These are phyloP conservation scores for Dicrostonyx torquatus DNA, from an alignment of 2,797 vertebrate genomes.

Conservation along the genomic window DNA sequence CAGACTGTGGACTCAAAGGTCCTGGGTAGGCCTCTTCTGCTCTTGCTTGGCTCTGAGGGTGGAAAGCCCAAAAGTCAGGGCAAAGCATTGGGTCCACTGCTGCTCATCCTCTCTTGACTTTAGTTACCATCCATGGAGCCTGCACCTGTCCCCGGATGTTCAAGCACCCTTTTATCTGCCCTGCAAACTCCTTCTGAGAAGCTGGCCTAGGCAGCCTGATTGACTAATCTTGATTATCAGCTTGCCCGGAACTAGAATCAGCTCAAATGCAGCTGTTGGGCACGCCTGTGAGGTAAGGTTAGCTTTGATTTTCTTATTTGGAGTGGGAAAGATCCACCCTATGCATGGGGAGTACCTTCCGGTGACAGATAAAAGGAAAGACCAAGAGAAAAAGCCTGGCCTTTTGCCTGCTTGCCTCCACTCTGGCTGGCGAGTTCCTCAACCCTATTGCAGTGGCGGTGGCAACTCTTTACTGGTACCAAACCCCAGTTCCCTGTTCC, in stretches of 20 bases:
- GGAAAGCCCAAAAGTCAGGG: not conserved
- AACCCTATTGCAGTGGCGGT: not conserved
- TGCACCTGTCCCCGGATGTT: not conserved
- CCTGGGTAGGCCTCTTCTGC: not conserved
- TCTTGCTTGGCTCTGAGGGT: not conserved
- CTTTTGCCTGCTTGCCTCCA: not conserved
- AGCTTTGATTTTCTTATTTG: not conserved
- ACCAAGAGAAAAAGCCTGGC: not conserved
- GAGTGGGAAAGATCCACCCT: not conserved
- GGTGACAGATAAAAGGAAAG: not conserved
- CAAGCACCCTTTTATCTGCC: not conserved
- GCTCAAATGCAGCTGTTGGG: not conserved
- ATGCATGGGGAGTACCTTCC: not conserved
- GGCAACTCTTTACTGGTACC: not conserved
- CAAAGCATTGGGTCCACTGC: not conserved
- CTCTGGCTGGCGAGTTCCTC: not conserved
- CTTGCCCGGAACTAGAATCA: not conserved
- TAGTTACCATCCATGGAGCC: not conserved
- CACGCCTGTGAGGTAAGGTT: not conserved
- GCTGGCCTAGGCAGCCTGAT: not conserved
- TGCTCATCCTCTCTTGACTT: not conserved
- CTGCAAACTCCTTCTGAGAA: not conserved
- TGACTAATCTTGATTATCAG: not conserved
- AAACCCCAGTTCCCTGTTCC: not conserved
- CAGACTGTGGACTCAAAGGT: not conserved